A percentile compares a stretch with the other conserved stretches of the same genome.
Evolutionary conservation across 2,113 vertebrate genomes (phyloP).

Genomic region (Poicephalus gulielmi): DNA sequence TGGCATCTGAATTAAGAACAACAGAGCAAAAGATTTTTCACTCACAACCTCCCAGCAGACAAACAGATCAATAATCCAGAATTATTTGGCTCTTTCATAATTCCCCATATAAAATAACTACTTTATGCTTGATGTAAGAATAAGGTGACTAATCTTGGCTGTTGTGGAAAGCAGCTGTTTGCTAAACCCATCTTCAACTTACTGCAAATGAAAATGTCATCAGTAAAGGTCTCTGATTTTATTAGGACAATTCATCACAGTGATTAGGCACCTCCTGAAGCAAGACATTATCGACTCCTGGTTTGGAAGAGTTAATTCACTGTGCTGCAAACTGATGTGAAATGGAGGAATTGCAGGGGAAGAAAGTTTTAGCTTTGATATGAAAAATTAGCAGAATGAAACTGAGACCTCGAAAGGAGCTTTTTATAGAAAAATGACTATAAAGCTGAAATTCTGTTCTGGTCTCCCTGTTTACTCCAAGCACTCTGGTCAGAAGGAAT

Average conservation of each 20-base stretch:
- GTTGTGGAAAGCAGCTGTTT: constrained; percentile 28
- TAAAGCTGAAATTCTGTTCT: not conserved
- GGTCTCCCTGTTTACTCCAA: not conserved
- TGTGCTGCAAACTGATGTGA: constrained; percentile 27
- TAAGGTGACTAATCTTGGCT: constrained; percentile 19
- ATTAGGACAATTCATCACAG: constrained; percentile 52
- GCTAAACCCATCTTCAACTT: constrained; percentile 35
- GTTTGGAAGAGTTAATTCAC: constrained; percentile 54
- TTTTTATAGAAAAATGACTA: constrained; percentile 27
- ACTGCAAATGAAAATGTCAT: constrained; percentile 54
- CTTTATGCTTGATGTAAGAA: constrained; percentile 22
- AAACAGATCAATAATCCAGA: constrained; percentile 41
- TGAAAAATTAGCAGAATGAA: constrained; percentile 49
- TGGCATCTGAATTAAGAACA: constrained; percentile 42
- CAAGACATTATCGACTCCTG: not conserved
- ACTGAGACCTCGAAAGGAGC: constrained; percentile 37
- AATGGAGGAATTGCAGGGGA: not conserved
- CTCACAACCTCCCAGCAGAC: constrained; percentile 4
- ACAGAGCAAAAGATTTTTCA: constrained; percentile 30
- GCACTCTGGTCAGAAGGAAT: not conserved
- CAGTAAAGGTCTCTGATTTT: constrained; percentile 58
- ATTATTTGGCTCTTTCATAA: constrained; percentile 31
- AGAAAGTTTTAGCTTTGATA: constrained; percentile 46
- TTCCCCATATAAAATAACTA: constrained; percentile 33
- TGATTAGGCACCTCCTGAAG: constrained; percentile 51